Conservation (phyloP, 2,797 vertebrate genomes). For the Philypnodon macrostomus region DNA sequence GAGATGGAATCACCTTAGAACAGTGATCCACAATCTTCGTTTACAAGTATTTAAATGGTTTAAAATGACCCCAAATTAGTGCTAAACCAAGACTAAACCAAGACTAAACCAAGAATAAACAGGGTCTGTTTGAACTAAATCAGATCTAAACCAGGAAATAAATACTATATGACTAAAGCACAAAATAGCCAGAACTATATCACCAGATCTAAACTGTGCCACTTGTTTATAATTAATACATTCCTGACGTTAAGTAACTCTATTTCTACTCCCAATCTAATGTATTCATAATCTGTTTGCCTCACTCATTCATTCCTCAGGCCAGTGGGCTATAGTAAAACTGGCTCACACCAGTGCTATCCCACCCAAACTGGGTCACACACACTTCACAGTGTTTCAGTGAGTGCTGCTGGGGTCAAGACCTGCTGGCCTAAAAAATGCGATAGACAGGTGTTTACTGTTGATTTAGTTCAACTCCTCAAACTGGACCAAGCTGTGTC, state of each 20-base stretch:
- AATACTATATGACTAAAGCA: no score
- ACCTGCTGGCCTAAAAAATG: conserved; percentile 21
- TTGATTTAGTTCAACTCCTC: conserved; percentile 18
- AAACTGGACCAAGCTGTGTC: conserved; percentile 1
- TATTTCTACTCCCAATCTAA: no score
- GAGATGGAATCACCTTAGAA: neutral
- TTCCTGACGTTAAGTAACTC: no score
- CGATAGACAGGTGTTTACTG: conserved; percentile 24
- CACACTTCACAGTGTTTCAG: conserved; percentile 33
- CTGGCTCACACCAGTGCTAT: conserved; percentile 30
- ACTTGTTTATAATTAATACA: no score
- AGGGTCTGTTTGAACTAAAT: no score
- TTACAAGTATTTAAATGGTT: neutral
- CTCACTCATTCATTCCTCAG: conserved; percentile 26
- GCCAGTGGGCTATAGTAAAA: conserved; percentile 35
- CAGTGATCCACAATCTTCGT: neutral
- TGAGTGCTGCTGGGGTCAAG: conserved; percentile 24
- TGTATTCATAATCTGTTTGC: neutral
- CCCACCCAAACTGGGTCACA: conserved; percentile 57
- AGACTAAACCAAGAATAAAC: no score
- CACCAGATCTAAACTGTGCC: no score
- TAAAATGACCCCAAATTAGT: neutral
- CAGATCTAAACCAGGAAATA: no score
- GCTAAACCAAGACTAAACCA: no score
- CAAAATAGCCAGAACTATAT: no score